Conservation (phyloP, 1,140 invertebrate genomes). For the Condylostylus longicornis region DNA sequence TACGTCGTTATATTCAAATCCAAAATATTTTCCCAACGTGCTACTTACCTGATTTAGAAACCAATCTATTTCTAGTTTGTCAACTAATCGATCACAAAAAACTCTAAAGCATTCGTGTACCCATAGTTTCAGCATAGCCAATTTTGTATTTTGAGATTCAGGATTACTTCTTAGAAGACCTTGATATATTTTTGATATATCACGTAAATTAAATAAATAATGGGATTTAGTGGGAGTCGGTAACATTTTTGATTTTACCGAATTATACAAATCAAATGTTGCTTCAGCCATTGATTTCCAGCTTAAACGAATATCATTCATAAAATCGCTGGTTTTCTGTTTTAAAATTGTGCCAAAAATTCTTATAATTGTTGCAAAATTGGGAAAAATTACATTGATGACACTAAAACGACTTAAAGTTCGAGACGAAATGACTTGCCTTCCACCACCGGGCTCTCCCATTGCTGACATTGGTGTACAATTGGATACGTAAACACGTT, state of each 20-base stretch:
- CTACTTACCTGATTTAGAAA: slow-evolving; percentile 54
- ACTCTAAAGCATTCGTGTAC: slow-evolving; percentile 70
- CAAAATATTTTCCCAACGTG: slow-evolving; percentile 57
- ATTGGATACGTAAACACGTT: slow-evolving; percentile 53
- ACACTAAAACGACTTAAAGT: slow-evolving; percentile 64
- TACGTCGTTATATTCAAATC: slow-evolving; percentile 60
- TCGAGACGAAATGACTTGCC: slow-evolving; percentile 57
- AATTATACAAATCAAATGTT: slow-evolving; percentile 60
- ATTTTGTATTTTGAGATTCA: slow-evolving; percentile 55
- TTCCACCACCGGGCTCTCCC: slow-evolving; percentile 65
- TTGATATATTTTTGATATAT: slow-evolving; percentile 64
- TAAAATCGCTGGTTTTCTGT: slow-evolving; percentile 62
- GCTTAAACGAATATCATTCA: slow-evolving; percentile 58
- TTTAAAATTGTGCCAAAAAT: slow-evolving; percentile 72
- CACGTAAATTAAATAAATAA: slow-evolving; percentile 73
- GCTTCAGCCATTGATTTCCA: slow-evolving; percentile 36
- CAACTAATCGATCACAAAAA: slow-evolving; percentile 64
- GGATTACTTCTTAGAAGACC: slow-evolving; percentile 59
- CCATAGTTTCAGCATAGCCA: slow-evolving; percentile 58
- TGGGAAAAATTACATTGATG: slow-evolving; percentile 68
- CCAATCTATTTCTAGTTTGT: slow-evolving; percentile 59
- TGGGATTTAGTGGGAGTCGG: slow-evolving; percentile 79
- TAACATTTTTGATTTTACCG: slow-evolving; percentile 51
- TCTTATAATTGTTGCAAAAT: slow-evolving; percentile 54
- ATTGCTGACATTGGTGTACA: slow-evolving; percentile 63